Percentiles rank a stretch among this genome's conserved stretches.
phyloP scores from a whole-genome alignment of 2,797 vertebrate species.

The Rhinophrynus dorsalis region DNA sequence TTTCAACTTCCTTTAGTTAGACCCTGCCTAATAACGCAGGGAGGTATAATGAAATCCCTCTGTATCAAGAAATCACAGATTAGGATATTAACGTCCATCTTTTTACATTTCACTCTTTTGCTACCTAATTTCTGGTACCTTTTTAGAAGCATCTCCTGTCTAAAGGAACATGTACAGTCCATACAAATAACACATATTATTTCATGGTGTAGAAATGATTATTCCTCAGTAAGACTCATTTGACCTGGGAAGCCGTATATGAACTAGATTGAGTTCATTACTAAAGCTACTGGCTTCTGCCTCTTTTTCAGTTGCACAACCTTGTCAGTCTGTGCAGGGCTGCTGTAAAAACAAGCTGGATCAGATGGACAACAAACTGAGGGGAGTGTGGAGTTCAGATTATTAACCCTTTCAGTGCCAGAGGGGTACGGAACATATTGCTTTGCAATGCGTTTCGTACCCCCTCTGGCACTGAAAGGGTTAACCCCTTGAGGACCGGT shows the following conservation, averaged over 20 bases:
- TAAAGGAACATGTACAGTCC: too few species aligned
- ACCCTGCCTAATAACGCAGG: constrained; percentile 33
- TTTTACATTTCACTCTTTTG: neutral
- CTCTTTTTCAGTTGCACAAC: neutral
- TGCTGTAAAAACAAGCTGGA: neutral
- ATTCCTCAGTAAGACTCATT: neutral
- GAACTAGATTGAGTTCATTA: neutral
- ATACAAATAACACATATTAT: too few species aligned
- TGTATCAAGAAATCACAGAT: constrained; percentile 29
- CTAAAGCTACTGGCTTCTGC: neutral
- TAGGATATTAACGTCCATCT: constrained; percentile 21
- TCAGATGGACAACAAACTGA: too few species aligned
- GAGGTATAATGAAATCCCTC: constrained; percentile 39
- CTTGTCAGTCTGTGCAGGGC: neutral
- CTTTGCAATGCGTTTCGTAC: too few species aligned
- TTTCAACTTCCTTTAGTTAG: constrained; percentile 77
- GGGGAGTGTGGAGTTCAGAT: too few species aligned
- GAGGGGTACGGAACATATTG: too few species aligned
- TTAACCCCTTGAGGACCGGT: too few species aligned
- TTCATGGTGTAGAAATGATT: too few species aligned
- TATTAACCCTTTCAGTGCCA: too few species aligned
- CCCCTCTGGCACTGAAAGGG: too few species aligned
- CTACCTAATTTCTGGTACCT: constrained; percentile 8
- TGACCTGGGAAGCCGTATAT: neutral
- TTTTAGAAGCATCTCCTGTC: neutral